Conservation (phyloP, 2,888 invertebrate genomes). For the Neoscelio sp. region DNA sequence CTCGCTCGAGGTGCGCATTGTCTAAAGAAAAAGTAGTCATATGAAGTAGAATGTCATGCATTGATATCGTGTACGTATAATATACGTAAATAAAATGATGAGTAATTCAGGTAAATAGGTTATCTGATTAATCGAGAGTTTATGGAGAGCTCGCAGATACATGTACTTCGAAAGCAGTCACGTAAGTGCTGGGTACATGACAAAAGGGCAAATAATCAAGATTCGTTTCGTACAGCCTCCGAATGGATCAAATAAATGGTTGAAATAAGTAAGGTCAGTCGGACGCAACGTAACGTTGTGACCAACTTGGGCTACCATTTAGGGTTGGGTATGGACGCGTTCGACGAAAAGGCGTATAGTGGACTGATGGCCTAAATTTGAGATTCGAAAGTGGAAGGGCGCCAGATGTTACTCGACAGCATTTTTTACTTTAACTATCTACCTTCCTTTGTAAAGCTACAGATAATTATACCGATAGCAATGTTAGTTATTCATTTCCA, state of each 20-base stretch:
- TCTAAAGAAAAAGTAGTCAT: slow-evolving; percentile 67
- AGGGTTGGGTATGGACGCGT: no score
- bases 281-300: neutral
- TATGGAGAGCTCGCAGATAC: slow-evolving; percentile 68
- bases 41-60: slow-evolving; percentile 68
- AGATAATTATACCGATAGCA: no score
- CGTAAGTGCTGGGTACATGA: slow-evolving; percentile 69
- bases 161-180: slow-evolving; percentile 69
- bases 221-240: slow-evolving; percentile 66
- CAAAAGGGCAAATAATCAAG: slow-evolving; percentile 65
- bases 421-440: no score
- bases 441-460: no score
- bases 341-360: slow-evolving; percentile 27
- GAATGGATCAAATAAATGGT: slow-evolving; percentile 60
- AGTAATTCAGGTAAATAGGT: slow-evolving; percentile 67
- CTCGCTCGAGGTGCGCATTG: slow-evolving; percentile 65
- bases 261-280: neutral
- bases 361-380: no score
- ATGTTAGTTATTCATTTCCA: no score
- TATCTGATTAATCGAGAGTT: slow-evolving; percentile 66
- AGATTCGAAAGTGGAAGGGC: no score
- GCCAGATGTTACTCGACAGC: no score
- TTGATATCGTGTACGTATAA: slow-evolving; percentile 67
- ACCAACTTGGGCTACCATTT: no score
- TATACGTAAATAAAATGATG: slow-evolving; percentile 68